A percentile compares a stretch with the other conserved stretches of the same genome.
Conservation (phyloP, 2,888 invertebrate species). For the Itoplectis maculator region DNA sequence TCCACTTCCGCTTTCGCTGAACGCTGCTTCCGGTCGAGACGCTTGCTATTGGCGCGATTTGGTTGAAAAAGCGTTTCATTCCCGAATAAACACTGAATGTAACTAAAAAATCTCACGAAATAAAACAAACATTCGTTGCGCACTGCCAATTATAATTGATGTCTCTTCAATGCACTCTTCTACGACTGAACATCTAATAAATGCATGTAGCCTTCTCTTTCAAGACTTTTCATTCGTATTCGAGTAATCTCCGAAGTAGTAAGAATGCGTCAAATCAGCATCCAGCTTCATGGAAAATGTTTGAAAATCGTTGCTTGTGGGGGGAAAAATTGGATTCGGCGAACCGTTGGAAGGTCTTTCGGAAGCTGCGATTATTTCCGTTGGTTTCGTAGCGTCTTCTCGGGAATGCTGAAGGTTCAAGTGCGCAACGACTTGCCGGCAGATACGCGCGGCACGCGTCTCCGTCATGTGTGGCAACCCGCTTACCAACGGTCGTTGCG, state of each 20-base stretch:
- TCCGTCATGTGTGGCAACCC: too few relatives aligned
- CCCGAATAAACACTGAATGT: too few relatives aligned
- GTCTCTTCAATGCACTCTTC: too few relatives aligned
- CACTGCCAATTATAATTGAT: too few relatives aligned
- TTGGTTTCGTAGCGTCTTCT: not conserved
- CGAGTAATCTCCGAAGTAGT: not conserved
- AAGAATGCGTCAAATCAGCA: not conserved
- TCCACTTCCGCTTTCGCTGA: not conserved
- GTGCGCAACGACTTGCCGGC: not conserved
- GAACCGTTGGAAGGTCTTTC: not conserved
- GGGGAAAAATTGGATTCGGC: not conserved
- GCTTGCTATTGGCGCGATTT: not conserved
- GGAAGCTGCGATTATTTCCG: not conserved
- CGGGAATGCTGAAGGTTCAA: not conserved
- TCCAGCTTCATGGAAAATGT: not conserved
- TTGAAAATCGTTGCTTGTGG: not conserved
- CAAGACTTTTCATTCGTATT: too few relatives aligned
- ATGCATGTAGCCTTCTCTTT: too few relatives aligned
- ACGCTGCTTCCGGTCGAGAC: not conserved
- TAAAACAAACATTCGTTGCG: too few relatives aligned
- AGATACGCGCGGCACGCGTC: not conserved
- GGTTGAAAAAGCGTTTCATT: not conserved
- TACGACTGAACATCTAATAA: too few relatives aligned
- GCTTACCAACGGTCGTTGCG: constrained; percentile 7
- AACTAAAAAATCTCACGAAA: too few relatives aligned